phyloP scores from a whole-genome alignment of 2,888 invertebrate species.

The Caenorhabditis afra region DNA sequence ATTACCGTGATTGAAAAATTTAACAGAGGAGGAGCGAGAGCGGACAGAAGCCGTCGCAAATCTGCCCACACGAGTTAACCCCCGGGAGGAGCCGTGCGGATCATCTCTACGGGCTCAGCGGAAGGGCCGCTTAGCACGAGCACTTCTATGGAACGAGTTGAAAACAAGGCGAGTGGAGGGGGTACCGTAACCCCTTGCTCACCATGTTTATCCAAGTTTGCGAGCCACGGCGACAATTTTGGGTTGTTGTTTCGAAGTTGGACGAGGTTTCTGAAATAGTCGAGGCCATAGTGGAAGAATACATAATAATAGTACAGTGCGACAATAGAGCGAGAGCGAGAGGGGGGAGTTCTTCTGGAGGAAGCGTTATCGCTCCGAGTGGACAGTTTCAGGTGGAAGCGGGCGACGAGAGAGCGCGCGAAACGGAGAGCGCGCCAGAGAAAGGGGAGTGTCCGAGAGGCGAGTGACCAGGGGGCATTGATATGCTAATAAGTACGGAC shows the following conservation, averaged over 20 bases:
- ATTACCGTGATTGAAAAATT: conserved; percentile 39
- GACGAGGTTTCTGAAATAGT: conserved; percentile 28
- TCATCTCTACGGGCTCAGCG: neutral
- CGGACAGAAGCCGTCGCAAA: neutral
- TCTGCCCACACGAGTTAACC: conserved; percentile 39
- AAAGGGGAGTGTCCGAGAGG: conserved; percentile 19
- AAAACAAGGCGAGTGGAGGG: neutral
- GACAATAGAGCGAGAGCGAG: conserved; percentile 23
- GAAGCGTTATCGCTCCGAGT: conserved; percentile 25
- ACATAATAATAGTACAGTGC: conserved; percentile 29
- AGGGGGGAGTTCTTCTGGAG: conserved; percentile 7
- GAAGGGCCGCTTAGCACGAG: neutral
- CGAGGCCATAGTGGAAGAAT: conserved; percentile 17
- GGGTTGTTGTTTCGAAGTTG: neutral
- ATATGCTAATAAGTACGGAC: conserved; percentile 39
- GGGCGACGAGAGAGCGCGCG: conserved; percentile 12
- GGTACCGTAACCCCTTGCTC: conserved; percentile 6
- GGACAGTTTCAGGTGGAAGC: conserved; percentile 38
- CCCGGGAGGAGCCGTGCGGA: conserved; percentile 10
- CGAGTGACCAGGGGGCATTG: conserved; percentile 39
- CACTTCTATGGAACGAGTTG: neutral
- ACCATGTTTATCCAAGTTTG: conserved; percentile 52
- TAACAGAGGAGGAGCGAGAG: conserved; percentile 7
- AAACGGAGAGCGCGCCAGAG: neutral
- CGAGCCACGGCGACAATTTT: conserved; percentile 16